Evolutionary conservation across 2,113 vertebrate genomes (phyloP).

Genomic region (Australoheros scitulus): DNA sequence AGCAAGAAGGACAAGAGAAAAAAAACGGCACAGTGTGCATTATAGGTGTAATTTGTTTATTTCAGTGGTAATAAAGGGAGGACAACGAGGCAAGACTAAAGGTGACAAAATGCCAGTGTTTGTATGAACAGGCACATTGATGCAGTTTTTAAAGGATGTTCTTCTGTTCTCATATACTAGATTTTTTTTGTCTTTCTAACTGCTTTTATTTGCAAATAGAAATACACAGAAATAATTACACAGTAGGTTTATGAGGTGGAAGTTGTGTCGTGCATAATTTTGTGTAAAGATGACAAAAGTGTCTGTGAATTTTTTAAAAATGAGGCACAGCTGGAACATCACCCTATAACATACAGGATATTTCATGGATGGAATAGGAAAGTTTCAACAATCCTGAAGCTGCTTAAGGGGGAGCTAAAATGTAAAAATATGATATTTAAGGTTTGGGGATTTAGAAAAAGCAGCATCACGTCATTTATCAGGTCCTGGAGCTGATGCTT

Average conservation of each 20-base stretch:
- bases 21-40: neutral
- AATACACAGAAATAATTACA: neutral
- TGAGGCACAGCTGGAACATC: neutral
- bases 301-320: neutral
- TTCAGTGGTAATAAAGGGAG: neutral
- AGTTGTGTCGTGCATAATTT: neutral
- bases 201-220: neutral
- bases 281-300: neutral
- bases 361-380: neutral
- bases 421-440: neutral
- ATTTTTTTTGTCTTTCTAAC: neutral
- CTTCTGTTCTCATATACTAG: neutral
- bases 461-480: neutral
- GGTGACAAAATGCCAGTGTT: neutral
- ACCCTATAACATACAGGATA: neutral
- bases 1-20: neutral
- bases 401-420: neutral
- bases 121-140: neutral
- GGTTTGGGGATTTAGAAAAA: slow-evolving; percentile 19
- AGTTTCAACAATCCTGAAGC: slow-evolving; percentile 4
- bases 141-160: neutral
- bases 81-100: neutral
- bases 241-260: neutral
- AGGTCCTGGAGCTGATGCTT: slow-evolving; percentile 37
- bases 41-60: neutral